Percentiles rank a stretch among this genome's conserved stretches.
These are phyloP conservation scores for Empis stercorea DNA, from an alignment of 2,888 invertebrate species.

Conservation along the genomic window DNA sequence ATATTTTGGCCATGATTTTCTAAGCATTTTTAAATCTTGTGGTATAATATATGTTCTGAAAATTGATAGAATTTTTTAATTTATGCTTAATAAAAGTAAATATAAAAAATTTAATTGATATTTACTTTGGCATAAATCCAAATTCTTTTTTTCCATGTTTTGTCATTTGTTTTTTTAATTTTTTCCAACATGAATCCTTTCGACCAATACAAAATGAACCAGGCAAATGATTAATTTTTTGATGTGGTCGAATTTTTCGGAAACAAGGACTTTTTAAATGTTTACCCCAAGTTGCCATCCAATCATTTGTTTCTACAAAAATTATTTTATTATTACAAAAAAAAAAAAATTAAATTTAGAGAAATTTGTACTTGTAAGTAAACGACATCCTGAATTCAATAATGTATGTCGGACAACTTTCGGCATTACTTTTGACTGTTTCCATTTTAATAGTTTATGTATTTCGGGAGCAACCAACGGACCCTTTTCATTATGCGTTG, in stretches of 20 bases:
- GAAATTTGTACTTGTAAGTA: constrained; percentile 62
- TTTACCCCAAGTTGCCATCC: constrained; percentile 96
- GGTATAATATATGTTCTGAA: constrained; percentile 87
- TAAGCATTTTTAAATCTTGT: constrained; percentile 66
- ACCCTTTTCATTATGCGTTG: constrained; percentile 49
- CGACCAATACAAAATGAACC: constrained; percentile 96
- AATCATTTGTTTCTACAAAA: constrained; percentile 67
- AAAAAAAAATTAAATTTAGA: not conserved
- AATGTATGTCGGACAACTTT: constrained; percentile 81
- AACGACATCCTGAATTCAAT: constrained; percentile 70
- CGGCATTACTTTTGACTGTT: constrained; percentile 87
- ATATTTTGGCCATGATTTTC: constrained; percentile 74
- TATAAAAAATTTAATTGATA: not conserved
- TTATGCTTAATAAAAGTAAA: not conserved
- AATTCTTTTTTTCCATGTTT: constrained; percentile 52
- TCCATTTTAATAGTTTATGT: constrained; percentile 81
- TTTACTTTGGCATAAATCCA: constrained; percentile 71
- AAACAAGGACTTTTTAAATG: constrained; percentile 92
- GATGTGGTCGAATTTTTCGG: constrained; percentile 69
- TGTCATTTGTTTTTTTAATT: constrained; percentile 47
- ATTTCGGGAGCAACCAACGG: constrained; percentile 53
- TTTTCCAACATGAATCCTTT: constrained; percentile 86
- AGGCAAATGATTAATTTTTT: constrained; percentile 97
- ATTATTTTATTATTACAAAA: too few species aligned
- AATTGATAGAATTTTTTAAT: too few species aligned